Conservation (phyloP, 2,113 vertebrate species). For the Ondatra zibethicus region DNA sequence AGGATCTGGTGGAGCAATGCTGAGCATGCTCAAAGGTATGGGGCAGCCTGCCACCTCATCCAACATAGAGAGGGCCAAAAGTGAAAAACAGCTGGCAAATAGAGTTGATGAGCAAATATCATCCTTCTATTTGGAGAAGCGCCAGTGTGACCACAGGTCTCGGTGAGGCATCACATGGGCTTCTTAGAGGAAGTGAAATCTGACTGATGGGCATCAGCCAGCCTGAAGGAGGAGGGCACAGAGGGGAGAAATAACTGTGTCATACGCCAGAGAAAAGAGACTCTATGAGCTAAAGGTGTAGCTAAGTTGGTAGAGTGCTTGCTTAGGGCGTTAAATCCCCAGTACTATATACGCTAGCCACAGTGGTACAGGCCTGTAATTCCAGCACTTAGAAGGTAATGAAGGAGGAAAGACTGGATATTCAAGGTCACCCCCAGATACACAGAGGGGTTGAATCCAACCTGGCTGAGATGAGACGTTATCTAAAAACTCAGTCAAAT, state of each 20-base stretch:
- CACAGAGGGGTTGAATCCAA: too few species aligned
- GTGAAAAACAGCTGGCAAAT: background rate
- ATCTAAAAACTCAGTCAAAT: background rate
- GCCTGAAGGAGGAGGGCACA: background rate
- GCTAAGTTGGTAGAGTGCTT: background rate
- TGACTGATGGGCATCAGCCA: background rate
- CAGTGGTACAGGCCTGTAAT: background rate
- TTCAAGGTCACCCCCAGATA: background rate
- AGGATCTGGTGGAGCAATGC: background rate
- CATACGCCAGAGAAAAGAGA: background rate
- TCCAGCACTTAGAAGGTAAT: background rate
- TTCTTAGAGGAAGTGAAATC: background rate
- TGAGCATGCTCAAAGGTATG: background rate
- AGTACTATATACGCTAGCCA: background rate
- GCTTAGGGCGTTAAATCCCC: background rate
- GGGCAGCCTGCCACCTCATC: background rate
- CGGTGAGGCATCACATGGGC: fast-evolving
- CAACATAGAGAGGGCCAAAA: background rate
- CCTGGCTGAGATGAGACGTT: background rate
- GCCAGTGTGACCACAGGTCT: too few species aligned
- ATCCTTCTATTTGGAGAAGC: too few species aligned
- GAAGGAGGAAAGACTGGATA: background rate
- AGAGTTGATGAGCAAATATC: background rate
- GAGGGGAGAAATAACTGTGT: background rate
- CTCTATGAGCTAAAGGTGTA: background rate